Evolutionary conservation across 92 coral and sea anemone genomes (phyloP).

Genomic region (Chrysogorgia sp.): DNA sequence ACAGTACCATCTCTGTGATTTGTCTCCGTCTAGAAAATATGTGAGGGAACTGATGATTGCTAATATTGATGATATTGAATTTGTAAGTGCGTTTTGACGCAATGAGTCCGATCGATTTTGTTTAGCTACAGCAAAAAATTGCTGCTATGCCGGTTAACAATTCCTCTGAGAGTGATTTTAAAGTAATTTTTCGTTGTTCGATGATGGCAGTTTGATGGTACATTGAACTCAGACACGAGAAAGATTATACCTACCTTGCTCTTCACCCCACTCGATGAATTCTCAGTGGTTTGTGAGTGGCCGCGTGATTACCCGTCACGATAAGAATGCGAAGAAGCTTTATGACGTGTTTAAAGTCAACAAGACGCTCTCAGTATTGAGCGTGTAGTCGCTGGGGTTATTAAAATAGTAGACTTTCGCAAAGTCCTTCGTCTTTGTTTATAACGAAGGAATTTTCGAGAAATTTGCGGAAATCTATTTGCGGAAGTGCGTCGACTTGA

Average conservation of each 20-base stretch:
- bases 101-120: conserved; percentile 53
- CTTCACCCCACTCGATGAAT: conserved; percentile 43
- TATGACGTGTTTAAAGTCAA: no score
- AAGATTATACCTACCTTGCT: conserved; percentile 49
- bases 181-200: conserved; percentile 41
- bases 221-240: background rate
- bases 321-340: no score
- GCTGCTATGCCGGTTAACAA: conserved; percentile 58
- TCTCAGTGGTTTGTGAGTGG: conserved; percentile 35
- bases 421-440: no score
- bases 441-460: no score
- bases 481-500: no score
- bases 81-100: conserved; percentile 52
- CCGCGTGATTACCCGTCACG: no score
- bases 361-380: no score
- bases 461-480: no score
- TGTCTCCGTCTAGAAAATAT: conserved; percentile 46
- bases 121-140: conserved; percentile 49
- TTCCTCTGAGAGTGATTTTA: conserved; percentile 43
- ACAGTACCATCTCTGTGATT: conserved; percentile 45
- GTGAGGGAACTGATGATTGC: conserved; percentile 30
- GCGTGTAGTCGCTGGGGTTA: no score
- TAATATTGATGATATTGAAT: conserved; percentile 56
- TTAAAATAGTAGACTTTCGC: no score
- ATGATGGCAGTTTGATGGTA: conserved; percentile 54